These are phyloP conservation scores for Apamea epomidion DNA, from an alignment of 2,888 invertebrate genomes.

Conservation along the genomic window DNA sequence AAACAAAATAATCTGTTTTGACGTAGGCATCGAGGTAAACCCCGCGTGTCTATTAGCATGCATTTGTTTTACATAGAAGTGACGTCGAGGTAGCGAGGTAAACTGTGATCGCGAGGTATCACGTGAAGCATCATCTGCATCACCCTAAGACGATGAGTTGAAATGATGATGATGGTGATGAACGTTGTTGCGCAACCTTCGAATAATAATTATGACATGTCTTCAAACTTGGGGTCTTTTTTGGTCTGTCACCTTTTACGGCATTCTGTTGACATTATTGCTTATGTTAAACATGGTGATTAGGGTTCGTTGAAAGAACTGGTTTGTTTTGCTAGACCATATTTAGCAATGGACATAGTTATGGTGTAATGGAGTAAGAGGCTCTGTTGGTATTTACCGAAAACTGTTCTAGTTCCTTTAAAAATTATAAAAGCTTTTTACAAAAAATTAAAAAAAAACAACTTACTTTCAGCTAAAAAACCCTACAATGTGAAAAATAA, in stretches of 20 bases:
- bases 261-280: constrained; percentile 7
- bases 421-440: no score
- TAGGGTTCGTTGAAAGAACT: background rate
- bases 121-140: no score
- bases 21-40: no score
- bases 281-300: constrained; percentile 17
- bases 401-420: background rate
- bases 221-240: background rate
- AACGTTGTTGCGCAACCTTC: background rate
- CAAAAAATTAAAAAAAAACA: no score
- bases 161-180: background rate
- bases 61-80: no score
- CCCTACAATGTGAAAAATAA: no score
- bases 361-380: background rate
- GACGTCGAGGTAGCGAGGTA: no score
- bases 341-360: background rate
- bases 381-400: background rate
- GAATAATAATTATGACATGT: background rate
- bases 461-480: no score
- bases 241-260: background rate
- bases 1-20: no score
- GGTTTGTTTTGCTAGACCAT: background rate
- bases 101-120: no score
- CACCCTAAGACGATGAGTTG: background rate
- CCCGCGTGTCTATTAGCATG: no score